Conservation (phyloP, 2,888 invertebrate genomes). For the Drosophila meridiana region DNA sequence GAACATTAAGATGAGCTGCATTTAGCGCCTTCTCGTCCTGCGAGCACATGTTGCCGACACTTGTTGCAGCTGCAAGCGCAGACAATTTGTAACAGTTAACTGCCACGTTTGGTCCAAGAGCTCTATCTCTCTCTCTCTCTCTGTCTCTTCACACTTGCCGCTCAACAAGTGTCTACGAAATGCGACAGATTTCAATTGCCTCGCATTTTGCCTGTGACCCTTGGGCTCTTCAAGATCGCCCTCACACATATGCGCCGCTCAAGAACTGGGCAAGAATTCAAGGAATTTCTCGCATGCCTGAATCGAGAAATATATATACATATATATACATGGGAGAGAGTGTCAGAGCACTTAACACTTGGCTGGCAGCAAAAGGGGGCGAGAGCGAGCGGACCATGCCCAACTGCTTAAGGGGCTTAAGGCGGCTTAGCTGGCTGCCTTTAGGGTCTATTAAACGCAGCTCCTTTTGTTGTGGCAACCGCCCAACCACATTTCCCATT, state of each 20-base stretch:
- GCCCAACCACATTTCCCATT: conserved; percentile 11
- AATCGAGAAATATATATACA: conserved; percentile 11
- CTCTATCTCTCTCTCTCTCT: not conserved
- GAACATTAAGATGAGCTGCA: not conserved
- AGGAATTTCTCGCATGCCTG: conserved; percentile 66
- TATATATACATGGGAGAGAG: conserved; percentile 26
- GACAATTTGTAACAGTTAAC: conserved; percentile 58
- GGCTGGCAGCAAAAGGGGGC: conserved; percentile 33
- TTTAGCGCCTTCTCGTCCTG: not conserved
- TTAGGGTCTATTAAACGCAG: conserved; percentile 39
- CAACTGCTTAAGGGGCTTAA: conserved; percentile 69
- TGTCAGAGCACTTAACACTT: conserved; percentile 77
- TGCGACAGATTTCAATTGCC: conserved; percentile 60
- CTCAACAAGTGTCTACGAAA: conserved; percentile 49
- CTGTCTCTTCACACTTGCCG: conserved; percentile 58
- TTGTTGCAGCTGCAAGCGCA: conserved; percentile 42
- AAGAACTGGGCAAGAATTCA: conserved; percentile 55
- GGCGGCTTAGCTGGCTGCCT: conserved; percentile 50
- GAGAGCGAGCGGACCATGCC: conserved; percentile 29
- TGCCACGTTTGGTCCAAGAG: not conserved
- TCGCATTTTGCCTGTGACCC: conserved; percentile 56
- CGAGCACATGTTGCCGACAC: conserved; percentile 2
- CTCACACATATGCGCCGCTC: conserved; percentile 54
- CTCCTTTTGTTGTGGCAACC: conserved; percentile 30
- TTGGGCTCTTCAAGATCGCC: conserved; percentile 12